phyloP scores from a whole-genome alignment of 2,113 vertebrate genomes.

The Polyodon spathula region DNA sequence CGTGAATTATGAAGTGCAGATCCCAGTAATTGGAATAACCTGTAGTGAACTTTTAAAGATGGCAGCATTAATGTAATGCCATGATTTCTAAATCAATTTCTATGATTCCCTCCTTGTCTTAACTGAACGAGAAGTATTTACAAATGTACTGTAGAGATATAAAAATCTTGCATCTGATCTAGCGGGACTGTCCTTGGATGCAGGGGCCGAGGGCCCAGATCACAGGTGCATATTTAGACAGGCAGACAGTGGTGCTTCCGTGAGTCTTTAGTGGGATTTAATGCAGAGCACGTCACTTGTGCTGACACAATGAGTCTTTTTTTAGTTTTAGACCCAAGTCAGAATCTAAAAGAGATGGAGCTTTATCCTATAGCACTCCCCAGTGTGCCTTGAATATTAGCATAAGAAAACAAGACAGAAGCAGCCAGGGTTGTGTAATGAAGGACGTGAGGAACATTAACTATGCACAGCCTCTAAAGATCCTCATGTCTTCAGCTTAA shows the following conservation, averaged over 20 bases:
- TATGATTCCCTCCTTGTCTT: too few species aligned
- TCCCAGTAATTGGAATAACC: too few species aligned
- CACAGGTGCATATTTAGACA: conserved; percentile 20
- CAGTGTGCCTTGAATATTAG: conserved; percentile 46
- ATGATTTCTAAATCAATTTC: too few species aligned
- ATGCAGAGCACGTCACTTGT: conserved; percentile 51
- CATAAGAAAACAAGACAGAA: background rate
- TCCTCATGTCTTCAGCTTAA: background rate
- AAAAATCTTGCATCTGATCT: too few species aligned
- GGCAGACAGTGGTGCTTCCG: background rate
- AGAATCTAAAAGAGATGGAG: conserved; percentile 49
- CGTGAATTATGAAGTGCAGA: too few species aligned
- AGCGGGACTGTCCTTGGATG: conserved; percentile 21
- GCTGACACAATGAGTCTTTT: conserved; percentile 64
- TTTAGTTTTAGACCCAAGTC: conserved; percentile 54
- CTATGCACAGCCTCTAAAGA: background rate
- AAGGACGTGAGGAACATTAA: background rate
- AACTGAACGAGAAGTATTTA: too few species aligned
- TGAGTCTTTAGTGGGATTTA: conserved; percentile 37
- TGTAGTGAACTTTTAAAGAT: too few species aligned
- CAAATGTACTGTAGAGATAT: too few species aligned
- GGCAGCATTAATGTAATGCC: too few species aligned
- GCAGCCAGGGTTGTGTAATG: background rate
- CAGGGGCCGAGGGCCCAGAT: conserved; percentile 13
- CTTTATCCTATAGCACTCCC: conserved; percentile 45